Evolutionary conservation across 2,113 vertebrate species (phyloP), one percentile per base, ranked within the genome.

Genomic region (Hyperopisus bebe): DNA sequence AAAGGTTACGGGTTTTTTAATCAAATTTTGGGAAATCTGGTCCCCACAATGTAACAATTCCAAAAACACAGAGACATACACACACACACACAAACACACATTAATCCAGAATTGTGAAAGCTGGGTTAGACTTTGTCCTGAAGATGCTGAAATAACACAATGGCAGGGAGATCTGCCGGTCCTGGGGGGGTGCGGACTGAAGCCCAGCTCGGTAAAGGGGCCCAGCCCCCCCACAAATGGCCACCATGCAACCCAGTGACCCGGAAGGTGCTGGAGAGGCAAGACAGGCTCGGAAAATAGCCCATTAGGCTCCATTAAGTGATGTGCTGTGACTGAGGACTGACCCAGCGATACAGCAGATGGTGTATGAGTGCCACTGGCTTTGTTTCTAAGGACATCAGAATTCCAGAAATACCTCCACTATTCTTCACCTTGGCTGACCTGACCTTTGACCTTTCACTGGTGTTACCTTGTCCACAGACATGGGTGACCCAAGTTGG

Each of bases 71-170:
- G 8, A 66, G 3, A 55, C 19, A 24, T 19, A 62, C 0, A 62
- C 90, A 90, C 91, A 89, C 80, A 89, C 91, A 90, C 89, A 89
- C 91, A 91, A 21, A 89, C 90, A 90, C 91, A 89, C 85, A 88
- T 42, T 90, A 91, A 92, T 88, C 5, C 35, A 91, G 90, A 91
- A 92, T 89, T 55, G 66, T 82, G 90, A 92, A 91, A 39, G 47
- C 66, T 80, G 42, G 31, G 88, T 74, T 17, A 51, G 44, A 24
- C 50, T 35, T 35, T 3, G 21, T 39, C 35, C 51, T 42, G 17
- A 44, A 39, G 35, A 19, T 88, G 87, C 31, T 58, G 86, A 87
- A 3, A 27, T 31, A 87, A 87, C 6, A 42, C 50, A 53, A 53
- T 4, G 5, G 7, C 21, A 42, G 51, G 39, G 8, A 58, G 35